Evolutionary conservation across 1,140 invertebrate species (phyloP), one percentile per base, ranked within the genome.

Genomic region (Aethina tumida): DNA sequence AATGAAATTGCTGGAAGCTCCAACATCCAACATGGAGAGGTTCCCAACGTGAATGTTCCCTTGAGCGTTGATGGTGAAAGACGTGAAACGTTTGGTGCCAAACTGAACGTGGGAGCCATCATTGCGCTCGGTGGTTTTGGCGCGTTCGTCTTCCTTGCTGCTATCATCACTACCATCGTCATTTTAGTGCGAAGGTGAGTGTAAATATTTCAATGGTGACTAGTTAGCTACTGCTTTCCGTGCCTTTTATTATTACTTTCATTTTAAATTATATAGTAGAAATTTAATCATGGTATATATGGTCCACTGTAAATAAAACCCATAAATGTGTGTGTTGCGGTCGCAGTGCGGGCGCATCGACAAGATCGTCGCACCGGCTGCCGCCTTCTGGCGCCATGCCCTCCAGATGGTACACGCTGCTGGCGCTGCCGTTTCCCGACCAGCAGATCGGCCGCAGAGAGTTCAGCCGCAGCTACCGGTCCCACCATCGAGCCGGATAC

Each of bases 51-150:
- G 49, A 84, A 74, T 62, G 68, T 84, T 0, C 81, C 81, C 0
- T 69, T 70, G 35, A 70, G 75, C 1, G 73, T 81, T 1, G 79
- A 83, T 39, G 73, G 76, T 17, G 70, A 75, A 27, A 62, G 71
- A 7, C 68, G 74, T 17, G 75, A 79, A 41, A 66, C 75, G 1
- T 70, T 77, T 39, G 83, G 80, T 17, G 80, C 82, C 1, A 78
- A 79, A 52, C 66, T 89, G 2, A 89, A 88, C 62, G 66, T 88
- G 29, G 84, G 85, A 15, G 85, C 86, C 1, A 86, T 94, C 30
- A 89, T 94, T 34, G 86, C 87, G 2, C 65, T 93, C 7, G 87
- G 84, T 9, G 84, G 90, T 1, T 92, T 93, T 58, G 88, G 86
- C 33, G 86, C 81, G 4, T 84, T 95, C 48, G 84, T 93, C 0